Evolutionary conservation across 2,888 invertebrate genomes (phyloP).

Genomic region (Physocephala rufipes): DNA sequence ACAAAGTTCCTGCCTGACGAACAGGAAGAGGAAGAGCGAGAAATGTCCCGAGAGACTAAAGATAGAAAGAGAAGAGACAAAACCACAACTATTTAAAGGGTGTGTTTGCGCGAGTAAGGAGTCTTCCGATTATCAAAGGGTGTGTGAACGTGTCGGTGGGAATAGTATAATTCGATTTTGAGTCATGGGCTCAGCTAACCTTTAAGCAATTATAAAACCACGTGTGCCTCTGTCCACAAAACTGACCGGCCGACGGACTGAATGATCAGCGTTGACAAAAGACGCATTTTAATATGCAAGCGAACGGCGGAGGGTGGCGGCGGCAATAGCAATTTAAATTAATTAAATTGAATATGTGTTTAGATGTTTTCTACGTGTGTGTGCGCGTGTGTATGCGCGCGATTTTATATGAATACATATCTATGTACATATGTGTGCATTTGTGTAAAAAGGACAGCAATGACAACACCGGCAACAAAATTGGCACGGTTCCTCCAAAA

Average conservation of each 20-base stretch:
- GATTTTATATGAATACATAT: neutral
- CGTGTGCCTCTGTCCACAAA: neutral
- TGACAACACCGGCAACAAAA: constrained; percentile 11
- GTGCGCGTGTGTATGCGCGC: neutral
- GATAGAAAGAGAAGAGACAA: too few relatives aligned
- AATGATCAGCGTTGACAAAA: neutral
- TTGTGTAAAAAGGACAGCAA: constrained; percentile 14
- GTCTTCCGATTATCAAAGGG: neutral
- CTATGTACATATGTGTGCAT: neutral
- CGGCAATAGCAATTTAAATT: constrained; percentile 23
- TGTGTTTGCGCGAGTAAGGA: neutral
- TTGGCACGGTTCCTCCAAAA: constrained; percentile 19
- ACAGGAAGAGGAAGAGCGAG: neutral
- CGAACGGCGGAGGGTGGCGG: constrained; percentile 2
- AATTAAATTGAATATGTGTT: constrained; percentile 22
- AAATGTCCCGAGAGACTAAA: too few relatives aligned
- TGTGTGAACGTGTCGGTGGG: neutral
- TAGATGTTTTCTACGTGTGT: too few relatives aligned
- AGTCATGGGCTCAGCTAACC: constrained; percentile 4
- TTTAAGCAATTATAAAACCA: constrained; percentile 25
- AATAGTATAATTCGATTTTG: neutral
- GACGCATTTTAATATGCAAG: constrained; percentile 6
- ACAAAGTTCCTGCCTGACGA: neutral
- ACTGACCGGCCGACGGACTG: too few relatives aligned
- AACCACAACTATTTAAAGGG: neutral